These are phyloP conservation scores for Cheilosia grossa DNA, from an alignment of 2,888 invertebrate genomes.

Conservation along the genomic window DNA sequence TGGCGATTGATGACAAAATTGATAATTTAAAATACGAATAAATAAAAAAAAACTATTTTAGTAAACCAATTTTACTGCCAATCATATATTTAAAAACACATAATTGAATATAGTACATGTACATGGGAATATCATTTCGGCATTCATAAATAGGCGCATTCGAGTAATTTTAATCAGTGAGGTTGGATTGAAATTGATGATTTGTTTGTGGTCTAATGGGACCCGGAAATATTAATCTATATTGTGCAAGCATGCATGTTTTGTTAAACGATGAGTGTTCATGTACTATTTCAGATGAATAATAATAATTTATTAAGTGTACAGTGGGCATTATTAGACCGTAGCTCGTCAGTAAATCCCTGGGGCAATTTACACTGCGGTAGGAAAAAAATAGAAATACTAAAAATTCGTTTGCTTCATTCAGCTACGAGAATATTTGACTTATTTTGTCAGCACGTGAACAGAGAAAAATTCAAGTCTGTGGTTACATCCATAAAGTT, in stretches of 20 bases:
- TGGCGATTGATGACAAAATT: constrained; percentile 23
- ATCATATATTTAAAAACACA: constrained; percentile 17
- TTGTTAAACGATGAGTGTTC: constrained; percentile 2
- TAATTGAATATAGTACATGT: not conserved
- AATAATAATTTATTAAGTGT: not conserved
- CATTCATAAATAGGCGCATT: constrained; percentile 34
- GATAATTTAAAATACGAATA: constrained; percentile 13
- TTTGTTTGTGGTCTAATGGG: not conserved
- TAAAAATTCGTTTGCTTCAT: too few relatives aligned
- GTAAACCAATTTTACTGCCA: constrained; percentile 71
- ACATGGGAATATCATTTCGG: not conserved
- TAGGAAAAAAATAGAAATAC: too few relatives aligned
- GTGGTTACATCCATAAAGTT: too few relatives aligned
- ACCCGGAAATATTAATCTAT: not conserved
- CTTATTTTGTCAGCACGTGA: too few relatives aligned
- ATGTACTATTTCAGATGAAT: not conserved
- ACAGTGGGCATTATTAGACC: not conserved
- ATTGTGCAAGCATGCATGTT: constrained; percentile 39
- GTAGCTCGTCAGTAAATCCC: not conserved
- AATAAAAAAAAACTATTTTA: constrained; percentile 50
- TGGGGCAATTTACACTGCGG: not conserved
- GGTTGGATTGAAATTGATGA: not conserved
- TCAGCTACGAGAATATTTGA: too few relatives aligned
- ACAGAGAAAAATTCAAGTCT: too few relatives aligned
- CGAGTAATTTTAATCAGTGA: not conserved